Evolutionary conservation across 2,888 invertebrate species (phyloP), one percentile per base, ranked within the genome.

Genomic region (Hartigia nigra): DNA sequence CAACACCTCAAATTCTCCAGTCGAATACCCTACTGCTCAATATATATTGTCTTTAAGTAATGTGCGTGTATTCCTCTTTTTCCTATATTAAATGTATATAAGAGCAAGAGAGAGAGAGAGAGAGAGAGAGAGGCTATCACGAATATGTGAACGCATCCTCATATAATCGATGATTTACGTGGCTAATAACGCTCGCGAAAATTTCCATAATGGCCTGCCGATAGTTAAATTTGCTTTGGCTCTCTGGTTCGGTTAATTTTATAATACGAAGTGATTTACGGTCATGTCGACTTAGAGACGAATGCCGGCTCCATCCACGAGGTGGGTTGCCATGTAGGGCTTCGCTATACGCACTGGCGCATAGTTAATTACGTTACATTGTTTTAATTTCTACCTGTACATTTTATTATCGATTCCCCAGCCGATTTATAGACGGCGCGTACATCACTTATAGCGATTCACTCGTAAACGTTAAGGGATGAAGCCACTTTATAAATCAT

Each of bases 181-280:
- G 39, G 75, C 79, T 76, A 79, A 81, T 81, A 81, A 81, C 78
- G 69, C 74, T 77, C 36, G n/a, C 37, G 37, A 77, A 75, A 79
- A 79, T 79, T 79, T 77, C 75, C 80, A 78, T 80, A 80, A 80
- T 75, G 74, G 69, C 74, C 75, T 74, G 70, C n/a, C 77, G 35
- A 74, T 76, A n/a, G 74, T 80, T 79, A 76, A 79, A 69, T 74
- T 74, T 69, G 76, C 70, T 78, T 82, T 83, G 78, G 83, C 84
- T 85, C 85, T 84, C 81, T 9, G 55, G 82, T 81, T 84, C 80
- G 78, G 82, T 87, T 86, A 85, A 84, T 82, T 87, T 83, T 80
- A 82, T 84, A 87, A 87, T 87, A 87, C 84, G 77, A 69, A 76
- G 81, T 89, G 87, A 90, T 90, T 90, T 90, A 89, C 86, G 84